Evolutionary conservation across 2,888 invertebrate genomes (phyloP).

Genomic region (Aphelenchoides bicaudatus): DNA sequence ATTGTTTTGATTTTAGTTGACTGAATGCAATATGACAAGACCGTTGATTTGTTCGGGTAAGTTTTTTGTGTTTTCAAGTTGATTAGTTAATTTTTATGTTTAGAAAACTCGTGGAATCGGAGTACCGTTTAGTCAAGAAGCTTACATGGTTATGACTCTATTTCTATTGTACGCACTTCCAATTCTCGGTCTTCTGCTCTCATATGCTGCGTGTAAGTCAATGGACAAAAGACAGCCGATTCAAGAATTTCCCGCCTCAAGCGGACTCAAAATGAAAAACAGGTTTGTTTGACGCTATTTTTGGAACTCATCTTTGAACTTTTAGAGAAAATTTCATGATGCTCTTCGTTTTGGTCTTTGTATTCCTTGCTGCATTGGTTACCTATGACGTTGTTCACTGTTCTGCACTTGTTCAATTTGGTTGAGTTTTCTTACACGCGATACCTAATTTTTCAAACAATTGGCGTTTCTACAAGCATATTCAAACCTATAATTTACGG

Average conservation of each 20-base stretch:
- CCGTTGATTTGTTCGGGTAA: no score
- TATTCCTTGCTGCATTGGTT: constrained; percentile 1
- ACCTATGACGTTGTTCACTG: constrained; percentile 10
- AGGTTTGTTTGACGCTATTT: background rate
- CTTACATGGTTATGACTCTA: constrained; percentile 1
- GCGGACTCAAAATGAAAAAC: constrained; percentile 8
- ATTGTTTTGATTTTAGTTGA: background rate
- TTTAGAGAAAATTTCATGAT: constrained; percentile 14
- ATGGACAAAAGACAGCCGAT: background rate
- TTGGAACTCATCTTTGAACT: background rate
- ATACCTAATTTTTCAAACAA: constrained; percentile 9
- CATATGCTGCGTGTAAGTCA: background rate
- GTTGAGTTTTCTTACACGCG: constrained; percentile 8
- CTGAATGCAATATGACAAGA: constrained; percentile 14
- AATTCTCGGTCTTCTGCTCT: background rate
- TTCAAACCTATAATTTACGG: constrained; percentile 11
- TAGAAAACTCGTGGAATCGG: no score
- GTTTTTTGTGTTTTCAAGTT: background rate
- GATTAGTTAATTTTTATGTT: no score
- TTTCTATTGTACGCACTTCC: constrained; percentile 5
- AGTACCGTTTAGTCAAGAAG: constrained; percentile 11
- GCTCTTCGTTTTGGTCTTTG: background rate
- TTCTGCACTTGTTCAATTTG: background rate
- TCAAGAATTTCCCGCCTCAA: background rate
- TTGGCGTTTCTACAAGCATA: constrained; percentile 12